Evolutionary conservation across 2,113 vertebrate species (phyloP), one percentile per base, ranked within the genome.

Genomic region (Taurulus bubalis): DNA sequence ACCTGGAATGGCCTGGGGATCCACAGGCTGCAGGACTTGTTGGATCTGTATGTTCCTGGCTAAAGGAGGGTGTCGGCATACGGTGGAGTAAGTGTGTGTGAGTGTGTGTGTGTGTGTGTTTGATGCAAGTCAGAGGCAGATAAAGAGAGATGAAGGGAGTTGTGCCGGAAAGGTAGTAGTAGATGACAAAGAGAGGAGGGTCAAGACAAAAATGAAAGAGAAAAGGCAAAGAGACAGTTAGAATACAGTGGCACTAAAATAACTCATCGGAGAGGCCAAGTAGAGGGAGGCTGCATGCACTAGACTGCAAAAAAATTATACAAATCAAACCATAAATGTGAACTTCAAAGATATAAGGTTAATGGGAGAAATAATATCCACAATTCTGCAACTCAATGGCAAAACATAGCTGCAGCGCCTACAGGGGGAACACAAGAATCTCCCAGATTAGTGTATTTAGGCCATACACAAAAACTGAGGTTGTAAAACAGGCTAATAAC

Each of bases 1-100:
- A 82, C 93, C 95, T 92, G 95, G 95, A 87, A 97, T 94, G 81
- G 95, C 94, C 90, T 95, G 86, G 62, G 97, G 97, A 90, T 98
- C 97, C 30, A 95, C 89, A 0, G 95, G 95, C 79, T 94, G 94
- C 90, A 97, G 81, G 84, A 94, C 78, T 93, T 97, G 97, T 85
- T 96, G 96, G 71, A 98, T 94, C 59, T 92, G 95, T 75, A 96
- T 94, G 86, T 95, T 98, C 90, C 95, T 95, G 36, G 95, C 98
- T 98, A 94, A 67, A 79, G 65, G 85, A 73, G 84, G 82, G 28
- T 72, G 71, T 62, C 66, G 45, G 71, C 59, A 6, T 47, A 65
- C 11, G 71, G 28, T 40, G 73, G 9, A 26, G 34, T 15, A 64
- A 71, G 38, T 65, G 45, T 68, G 79, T n/a, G 79, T 40, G 56